phyloP scores from a whole-genome alignment of 2,113 vertebrate genomes.

The Mus spicilegus region DNA sequence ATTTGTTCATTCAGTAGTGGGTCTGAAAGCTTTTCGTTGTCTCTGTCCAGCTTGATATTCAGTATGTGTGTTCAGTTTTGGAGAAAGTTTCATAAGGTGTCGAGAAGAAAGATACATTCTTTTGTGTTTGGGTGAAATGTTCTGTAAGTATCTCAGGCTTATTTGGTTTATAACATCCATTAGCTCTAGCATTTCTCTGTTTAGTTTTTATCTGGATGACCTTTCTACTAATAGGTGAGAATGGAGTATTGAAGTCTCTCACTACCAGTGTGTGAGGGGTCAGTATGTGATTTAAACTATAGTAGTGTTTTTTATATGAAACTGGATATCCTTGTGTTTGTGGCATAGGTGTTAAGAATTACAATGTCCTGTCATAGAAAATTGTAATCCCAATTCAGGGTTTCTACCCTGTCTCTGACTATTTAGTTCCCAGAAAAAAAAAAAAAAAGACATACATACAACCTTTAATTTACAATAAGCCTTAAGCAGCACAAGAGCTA shows the following conservation, averaged over 20 bases:
- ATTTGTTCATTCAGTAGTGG: not conserved
- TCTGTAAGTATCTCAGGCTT: not conserved
- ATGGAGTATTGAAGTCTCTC: not conserved
- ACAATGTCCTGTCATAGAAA: not conserved
- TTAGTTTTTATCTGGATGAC: not conserved
- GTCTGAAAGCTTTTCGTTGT: not conserved
- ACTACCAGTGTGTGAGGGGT: not conserved
- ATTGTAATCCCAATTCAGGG: no score
- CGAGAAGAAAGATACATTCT: not conserved
- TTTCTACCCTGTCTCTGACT: no score
- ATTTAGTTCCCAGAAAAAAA: no score
- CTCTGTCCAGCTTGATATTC: not conserved
- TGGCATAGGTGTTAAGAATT: not conserved
- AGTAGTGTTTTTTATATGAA: not conserved
- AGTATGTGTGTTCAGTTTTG: not conserved
- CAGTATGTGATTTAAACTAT: not conserved
- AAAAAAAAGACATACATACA: no score
- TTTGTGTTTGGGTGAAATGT: not conserved
- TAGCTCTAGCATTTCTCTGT: not conserved
- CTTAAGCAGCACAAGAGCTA: no score
- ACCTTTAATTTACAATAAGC: no score
- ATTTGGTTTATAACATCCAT: not conserved
- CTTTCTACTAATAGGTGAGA: not conserved
- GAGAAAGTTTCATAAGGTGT: not conserved
- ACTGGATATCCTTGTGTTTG: not conserved